Percentiles rank a stretch among this genome's conserved stretches.
Evolutionary conservation across 2,888 invertebrate genomes (phyloP).

Genomic region (Deilephila elpenor): DNA sequence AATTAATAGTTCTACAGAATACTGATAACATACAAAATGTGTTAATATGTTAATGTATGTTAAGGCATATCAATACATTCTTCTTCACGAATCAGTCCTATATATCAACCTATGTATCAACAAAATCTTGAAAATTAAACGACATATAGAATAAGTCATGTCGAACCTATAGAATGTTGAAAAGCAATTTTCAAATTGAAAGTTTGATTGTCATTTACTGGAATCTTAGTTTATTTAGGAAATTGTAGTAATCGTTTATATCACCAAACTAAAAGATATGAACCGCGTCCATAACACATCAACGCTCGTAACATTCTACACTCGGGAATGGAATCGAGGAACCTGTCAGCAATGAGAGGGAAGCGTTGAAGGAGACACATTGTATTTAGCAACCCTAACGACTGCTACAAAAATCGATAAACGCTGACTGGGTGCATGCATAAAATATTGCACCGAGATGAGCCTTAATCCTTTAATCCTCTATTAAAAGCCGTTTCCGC

Average conservation of each 20-base stretch:
- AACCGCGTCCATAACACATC: not conserved
- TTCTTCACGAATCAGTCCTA: no score
- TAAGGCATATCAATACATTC: no score
- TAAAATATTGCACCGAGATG: constrained; percentile 17
- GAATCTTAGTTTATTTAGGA: no score
- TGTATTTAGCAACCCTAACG: constrained; percentile 53
- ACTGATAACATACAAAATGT: not conserved
- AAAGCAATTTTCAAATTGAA: no score
- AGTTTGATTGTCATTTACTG: no score
- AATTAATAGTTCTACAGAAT: not conserved
- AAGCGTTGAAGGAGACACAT: constrained; percentile 52
- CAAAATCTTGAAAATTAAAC: no score
- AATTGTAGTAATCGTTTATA: no score
- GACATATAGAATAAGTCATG: no score
- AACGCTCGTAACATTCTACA: constrained; percentile 37
- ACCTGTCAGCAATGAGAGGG: constrained; percentile 28
- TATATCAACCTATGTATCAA: no score
- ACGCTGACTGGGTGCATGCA: not conserved
- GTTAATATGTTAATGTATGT: no score
- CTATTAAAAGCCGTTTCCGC: not conserved
- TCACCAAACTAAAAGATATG: not conserved
- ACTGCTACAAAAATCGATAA: constrained; percentile 28
- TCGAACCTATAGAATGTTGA: no score
- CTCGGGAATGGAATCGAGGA: constrained; percentile 54
- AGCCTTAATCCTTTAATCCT: constrained; percentile 4